Conservation (phyloP, 2,888 invertebrate species). For the Hemithea aestivaria region DNA sequence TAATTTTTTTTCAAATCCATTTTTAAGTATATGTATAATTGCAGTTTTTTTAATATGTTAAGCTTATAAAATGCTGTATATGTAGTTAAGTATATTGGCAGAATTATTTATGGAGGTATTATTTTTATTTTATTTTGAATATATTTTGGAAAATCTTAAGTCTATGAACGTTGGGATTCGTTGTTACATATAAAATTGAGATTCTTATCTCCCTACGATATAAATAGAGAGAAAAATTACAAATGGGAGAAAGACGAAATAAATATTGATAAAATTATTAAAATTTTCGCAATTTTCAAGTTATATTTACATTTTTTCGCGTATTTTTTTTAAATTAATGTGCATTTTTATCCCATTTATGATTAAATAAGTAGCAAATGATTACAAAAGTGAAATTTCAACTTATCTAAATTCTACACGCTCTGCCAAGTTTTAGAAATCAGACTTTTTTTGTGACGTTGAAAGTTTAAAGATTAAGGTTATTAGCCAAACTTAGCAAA, state of each 20-base stretch:
- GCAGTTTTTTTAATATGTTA: background rate
- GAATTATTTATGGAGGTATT: background rate
- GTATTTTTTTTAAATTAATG: too few relatives aligned
- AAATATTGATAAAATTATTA: too few relatives aligned
- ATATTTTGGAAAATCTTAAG: constrained; percentile 13
- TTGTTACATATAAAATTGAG: constrained; percentile 33
- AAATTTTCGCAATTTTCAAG: too few relatives aligned
- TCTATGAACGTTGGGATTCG: constrained; percentile 34
- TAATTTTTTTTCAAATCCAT: too few relatives aligned
- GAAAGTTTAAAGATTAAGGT: background rate
- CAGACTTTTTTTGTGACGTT: constrained; percentile 14
- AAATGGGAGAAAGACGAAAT: constrained; percentile 5
- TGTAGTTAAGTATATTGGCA: constrained; percentile 11
- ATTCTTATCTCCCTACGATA: constrained; percentile 19
- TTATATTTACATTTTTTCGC: too few relatives aligned
- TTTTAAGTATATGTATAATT: background rate
- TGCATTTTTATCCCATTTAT: too few relatives aligned
- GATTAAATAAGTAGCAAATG: too few relatives aligned
- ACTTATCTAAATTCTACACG: constrained; percentile 14
- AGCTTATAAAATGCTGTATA: background rate
- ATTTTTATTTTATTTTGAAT: background rate
- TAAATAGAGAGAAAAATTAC: constrained; percentile 11
- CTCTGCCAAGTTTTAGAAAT: constrained; percentile 14
- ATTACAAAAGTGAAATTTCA: constrained; percentile 20
- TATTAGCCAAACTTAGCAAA: constrained; percentile 4